Conservation (phyloP, 2,888 invertebrate genomes). For the Mythimna lalbum region DNA sequence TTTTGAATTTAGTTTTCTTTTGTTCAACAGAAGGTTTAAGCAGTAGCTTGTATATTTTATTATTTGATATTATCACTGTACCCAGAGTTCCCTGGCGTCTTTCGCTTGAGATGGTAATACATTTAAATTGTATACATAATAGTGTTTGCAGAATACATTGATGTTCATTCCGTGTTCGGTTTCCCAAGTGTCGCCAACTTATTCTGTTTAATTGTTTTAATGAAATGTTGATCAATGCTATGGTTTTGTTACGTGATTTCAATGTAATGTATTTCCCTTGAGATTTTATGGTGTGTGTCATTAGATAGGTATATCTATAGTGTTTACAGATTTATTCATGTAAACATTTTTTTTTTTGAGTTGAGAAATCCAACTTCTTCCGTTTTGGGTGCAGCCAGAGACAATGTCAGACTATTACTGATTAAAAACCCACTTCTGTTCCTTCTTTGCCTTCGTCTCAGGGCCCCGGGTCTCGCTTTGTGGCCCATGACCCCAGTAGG, state of each 20-base stretch:
- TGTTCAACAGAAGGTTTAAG: conserved; percentile 21
- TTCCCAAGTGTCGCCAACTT: conserved; percentile 28
- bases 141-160: conserved; percentile 48
- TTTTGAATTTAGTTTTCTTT: too few species aligned
- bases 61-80: conserved; percentile 1
- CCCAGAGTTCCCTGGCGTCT: conserved; percentile 15
- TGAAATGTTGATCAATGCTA: conserved; percentile 29
- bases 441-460: too few species aligned
- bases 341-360: too few species aligned
- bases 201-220: conserved; percentile 46
- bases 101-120: conserved; percentile 48
- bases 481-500: too few species aligned
- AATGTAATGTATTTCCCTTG: neutral
- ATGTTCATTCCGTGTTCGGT: conserved; percentile 42
- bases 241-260: conserved; percentile 40
- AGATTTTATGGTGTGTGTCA: neutral
- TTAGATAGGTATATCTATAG: neutral
- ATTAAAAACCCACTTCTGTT: too few species aligned
- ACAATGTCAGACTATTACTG: too few species aligned
- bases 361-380: too few species aligned
- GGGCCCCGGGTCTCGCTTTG: too few species aligned
- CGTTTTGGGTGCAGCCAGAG: too few species aligned
- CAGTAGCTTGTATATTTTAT: neutral
- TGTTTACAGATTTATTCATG: too few species aligned
- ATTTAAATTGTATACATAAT: conserved; percentile 60